Conservation (phyloP, 2,888 invertebrate species). For the Andrena chrysosceles region DNA sequence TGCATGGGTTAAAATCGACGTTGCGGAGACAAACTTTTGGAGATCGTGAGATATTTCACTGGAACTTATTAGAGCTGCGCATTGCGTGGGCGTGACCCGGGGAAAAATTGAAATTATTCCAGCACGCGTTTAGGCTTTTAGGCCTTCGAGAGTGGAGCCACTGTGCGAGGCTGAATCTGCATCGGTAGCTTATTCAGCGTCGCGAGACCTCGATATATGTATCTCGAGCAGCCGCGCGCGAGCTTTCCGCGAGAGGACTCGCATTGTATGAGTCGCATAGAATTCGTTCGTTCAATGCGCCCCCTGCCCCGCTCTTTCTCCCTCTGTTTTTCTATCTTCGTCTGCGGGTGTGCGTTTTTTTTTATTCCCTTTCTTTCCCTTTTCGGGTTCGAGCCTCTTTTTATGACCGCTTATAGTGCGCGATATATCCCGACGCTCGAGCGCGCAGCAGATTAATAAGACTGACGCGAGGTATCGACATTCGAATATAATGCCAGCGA, state of each 20-base stretch:
- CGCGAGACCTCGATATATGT: slow-evolving; percentile 59
- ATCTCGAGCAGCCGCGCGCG: slow-evolving; percentile 50
- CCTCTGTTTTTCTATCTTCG: neutral
- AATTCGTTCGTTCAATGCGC: slow-evolving; percentile 53
- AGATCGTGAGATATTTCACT: slow-evolving; percentile 16
- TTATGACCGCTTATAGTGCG: slow-evolving; percentile 59
- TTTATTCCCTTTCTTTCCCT: neutral
- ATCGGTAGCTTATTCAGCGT: slow-evolving; percentile 60
- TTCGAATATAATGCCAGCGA: slow-evolving; percentile 55
- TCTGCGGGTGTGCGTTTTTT: neutral
- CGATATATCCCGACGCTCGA: slow-evolving; percentile 43
- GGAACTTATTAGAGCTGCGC: slow-evolving; percentile 10
- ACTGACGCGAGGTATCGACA: slow-evolving; percentile 63
- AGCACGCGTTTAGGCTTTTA: slow-evolving; percentile 52
- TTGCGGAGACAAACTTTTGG: neutral
- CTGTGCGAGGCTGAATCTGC: slow-evolving; percentile 48
- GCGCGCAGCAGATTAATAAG: slow-evolving; percentile 63
- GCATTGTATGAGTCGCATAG: slow-evolving; percentile 60
- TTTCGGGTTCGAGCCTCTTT: slow-evolving; percentile 40
- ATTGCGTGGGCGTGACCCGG: slow-evolving; percentile 22
- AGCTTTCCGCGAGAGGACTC: slow-evolving; percentile 61
- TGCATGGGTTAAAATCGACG: neutral
- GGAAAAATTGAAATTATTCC: slow-evolving; percentile 47
- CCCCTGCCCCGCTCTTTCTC: neutral
- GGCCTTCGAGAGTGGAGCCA: slow-evolving; percentile 19